Base-by-base conservation (phyloP, 2,797 vertebrate genomes). In the Urophycis tenuis region DNA sequence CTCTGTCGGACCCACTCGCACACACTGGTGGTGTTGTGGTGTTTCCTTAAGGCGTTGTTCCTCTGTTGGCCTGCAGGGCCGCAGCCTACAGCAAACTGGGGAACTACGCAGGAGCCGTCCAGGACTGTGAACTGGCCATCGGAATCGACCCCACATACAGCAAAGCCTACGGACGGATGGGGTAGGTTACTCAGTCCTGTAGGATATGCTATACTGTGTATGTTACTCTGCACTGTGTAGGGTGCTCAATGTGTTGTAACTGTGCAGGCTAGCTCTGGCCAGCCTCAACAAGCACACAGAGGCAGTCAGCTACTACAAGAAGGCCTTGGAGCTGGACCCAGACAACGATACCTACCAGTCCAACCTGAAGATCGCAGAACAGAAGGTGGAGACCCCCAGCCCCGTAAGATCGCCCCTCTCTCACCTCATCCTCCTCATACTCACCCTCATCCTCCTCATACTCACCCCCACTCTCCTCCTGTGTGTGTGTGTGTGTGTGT, bases 161-260 rank as follows among this genome's bases (percentile, higher is more conserved):
- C 92, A 99, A 99, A 90, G 97, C 97, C 10, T 98, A 97, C 0
- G 97, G 97, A 75, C 91, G 97, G 73, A 99, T 98, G 97, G 97
- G 97, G 97, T 98, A 83, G 85, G 92, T 53, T 19, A 22, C 53
- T 10, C 22, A 32, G 2, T 7, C 71, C 10, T 60, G 19, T 53
- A 22, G 49, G 49, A 8, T 64, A 35, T 22, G 1, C 12, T 8
- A 41, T 11, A 41, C 39, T 22, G 5, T n/a, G 49, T 60, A 25
- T 9, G n/a, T 3, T 60, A 34, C 41, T 5, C 35, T 17, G 15
- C 15, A 22, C 1, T 72, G 7, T 32, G 70, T 32, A 67, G 25
- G 22, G 29, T 14, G n/a, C 53, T 60, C 53, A n/a, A n/a, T n/a
- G n/a, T n/a, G n/a, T n/a, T 53, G 10, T 2, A 5, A 60, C 22